phyloP scores from a whole-genome alignment of 2,888 invertebrate species.

The Acleris emargana region DNA sequence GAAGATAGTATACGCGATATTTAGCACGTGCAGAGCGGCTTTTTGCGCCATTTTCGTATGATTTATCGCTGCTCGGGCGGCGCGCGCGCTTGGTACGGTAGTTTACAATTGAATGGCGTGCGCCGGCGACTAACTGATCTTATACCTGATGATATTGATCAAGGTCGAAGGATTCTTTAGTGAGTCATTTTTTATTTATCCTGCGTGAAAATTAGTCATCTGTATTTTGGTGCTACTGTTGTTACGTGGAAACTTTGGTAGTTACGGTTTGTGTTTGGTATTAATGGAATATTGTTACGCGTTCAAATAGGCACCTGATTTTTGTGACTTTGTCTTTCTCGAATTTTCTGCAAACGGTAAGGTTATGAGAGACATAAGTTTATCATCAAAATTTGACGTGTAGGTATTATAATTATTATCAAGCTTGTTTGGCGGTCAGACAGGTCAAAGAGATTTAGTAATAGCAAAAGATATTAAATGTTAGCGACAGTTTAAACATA shows the following conservation, averaged over 20 bases:
- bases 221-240: conserved; percentile 16
- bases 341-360: no score
- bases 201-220: conserved; percentile 37
- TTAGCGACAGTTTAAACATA: no score
- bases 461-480: no score
- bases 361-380: no score
- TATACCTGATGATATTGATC: conserved; percentile 49
- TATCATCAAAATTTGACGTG: no score
- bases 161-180: conserved; percentile 43
- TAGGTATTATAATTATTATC: no score
- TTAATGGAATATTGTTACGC: neutral
- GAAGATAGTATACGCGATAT: conserved; percentile 58
- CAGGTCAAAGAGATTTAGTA: no score
- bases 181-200: conserved; percentile 41
- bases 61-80: conserved; percentile 5
- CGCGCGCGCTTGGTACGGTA: conserved; percentile 48
- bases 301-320: no score
- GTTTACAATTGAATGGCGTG: conserved; percentile 63
- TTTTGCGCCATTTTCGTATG: conserved; percentile 40
- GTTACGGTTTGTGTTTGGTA: neutral
- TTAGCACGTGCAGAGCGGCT: conserved; percentile 55
- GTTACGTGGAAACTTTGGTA: neutral
- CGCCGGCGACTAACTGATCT: conserved; percentile 42
- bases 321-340: no score
- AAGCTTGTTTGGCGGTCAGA: no score